A percentile compares a stretch with the other conserved stretches of the same genome.
Evolutionary conservation across 2,888 invertebrate species (phyloP).

Genomic region (Urechis unicinctus): DNA sequence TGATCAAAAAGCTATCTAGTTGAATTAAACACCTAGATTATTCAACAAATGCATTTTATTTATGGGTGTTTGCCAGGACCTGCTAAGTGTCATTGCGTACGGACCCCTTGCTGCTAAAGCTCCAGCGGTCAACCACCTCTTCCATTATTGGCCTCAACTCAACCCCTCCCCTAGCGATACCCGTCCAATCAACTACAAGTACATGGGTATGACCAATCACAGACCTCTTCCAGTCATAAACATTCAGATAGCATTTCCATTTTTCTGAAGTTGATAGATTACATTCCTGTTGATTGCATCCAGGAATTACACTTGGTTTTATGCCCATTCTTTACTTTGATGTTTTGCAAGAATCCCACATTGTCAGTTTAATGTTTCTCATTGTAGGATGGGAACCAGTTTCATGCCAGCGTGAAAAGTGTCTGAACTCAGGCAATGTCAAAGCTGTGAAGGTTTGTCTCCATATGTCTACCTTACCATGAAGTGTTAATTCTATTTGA

Average conservation of each 20-base stretch:
- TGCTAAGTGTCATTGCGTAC: slow-evolving; percentile 91
- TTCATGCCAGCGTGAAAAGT: slow-evolving; percentile 82
- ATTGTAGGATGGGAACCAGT: slow-evolving; percentile 53
- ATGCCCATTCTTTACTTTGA: neutral
- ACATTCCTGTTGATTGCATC: too few species aligned
- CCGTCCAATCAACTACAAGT: slow-evolving; percentile 45
- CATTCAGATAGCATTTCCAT: neutral
- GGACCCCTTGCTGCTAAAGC: slow-evolving; percentile 88
- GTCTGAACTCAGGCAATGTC: slow-evolving; percentile 58
- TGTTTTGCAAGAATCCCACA: neutral
- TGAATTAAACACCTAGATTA: too few species aligned
- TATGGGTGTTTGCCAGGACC: slow-evolving; percentile 58
- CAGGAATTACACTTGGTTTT: too few species aligned
- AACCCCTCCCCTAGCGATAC: slow-evolving; percentile 85
- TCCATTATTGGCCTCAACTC: slow-evolving; percentile 98
- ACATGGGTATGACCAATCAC: slow-evolving; percentile 48
- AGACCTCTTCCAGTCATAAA: neutral
- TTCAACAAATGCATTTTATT: too few species aligned
- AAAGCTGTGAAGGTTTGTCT: slow-evolving; percentile 49
- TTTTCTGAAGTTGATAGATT: too few species aligned
- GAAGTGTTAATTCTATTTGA: neutral
- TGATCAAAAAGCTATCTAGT: too few species aligned
- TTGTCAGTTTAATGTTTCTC: neutral
- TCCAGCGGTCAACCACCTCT: slow-evolving; percentile 93
- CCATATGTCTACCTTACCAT: too few species aligned